These are phyloP conservation scores for Typhlichthys eigenmanni DNA, from an alignment of 2,797 vertebrate genomes.

Conservation along the genomic window DNA sequence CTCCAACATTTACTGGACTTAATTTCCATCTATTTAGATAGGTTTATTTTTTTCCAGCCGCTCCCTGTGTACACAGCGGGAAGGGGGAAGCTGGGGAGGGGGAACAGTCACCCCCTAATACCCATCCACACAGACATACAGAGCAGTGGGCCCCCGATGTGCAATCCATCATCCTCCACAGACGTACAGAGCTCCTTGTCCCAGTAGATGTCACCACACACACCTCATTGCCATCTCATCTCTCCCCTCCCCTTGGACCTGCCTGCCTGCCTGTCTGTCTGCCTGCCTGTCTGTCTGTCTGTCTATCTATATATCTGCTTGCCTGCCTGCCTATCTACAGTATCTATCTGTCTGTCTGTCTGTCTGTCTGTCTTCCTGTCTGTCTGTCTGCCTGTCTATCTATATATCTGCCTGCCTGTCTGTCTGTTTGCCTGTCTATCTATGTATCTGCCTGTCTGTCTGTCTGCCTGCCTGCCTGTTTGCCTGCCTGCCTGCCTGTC, in stretches of 20 bases:
- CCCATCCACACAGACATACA: conserved; percentile 31
- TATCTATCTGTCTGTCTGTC: background rate
- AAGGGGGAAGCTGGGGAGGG: background rate
- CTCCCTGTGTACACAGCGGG: conserved; percentile 43
- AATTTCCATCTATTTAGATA: conserved; percentile 42
- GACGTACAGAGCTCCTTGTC: conserved; percentile 55
- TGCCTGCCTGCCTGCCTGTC: background rate
- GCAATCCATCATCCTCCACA: conserved; percentile 73
- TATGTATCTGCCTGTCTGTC: conserved; percentile 7
- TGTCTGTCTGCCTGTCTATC: background rate
- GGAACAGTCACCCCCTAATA: background rate
- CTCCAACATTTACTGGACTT: conserved; percentile 73
- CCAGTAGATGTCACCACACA: conserved; percentile 58
- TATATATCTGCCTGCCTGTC: background rate
- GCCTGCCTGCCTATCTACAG: conserved; percentile 1
- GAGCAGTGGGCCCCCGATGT: conserved; percentile 31
- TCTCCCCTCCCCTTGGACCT: conserved; percentile 51
- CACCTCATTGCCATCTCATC: conserved; percentile 53
- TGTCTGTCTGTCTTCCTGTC: conserved; percentile 26
- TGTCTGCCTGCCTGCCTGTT: conserved; percentile 38
- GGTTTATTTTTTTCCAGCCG: conserved; percentile 48
- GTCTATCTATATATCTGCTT: too few species aligned
- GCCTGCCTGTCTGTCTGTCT: too few species aligned
- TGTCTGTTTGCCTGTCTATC: conserved; percentile 46
- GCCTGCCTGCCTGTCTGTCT: conserved; percentile 32